Percentiles rank a stretch among this genome's conserved stretches.
Conservation (phyloP, 2,888 invertebrate species). For the Drosophila anomalata region DNA sequence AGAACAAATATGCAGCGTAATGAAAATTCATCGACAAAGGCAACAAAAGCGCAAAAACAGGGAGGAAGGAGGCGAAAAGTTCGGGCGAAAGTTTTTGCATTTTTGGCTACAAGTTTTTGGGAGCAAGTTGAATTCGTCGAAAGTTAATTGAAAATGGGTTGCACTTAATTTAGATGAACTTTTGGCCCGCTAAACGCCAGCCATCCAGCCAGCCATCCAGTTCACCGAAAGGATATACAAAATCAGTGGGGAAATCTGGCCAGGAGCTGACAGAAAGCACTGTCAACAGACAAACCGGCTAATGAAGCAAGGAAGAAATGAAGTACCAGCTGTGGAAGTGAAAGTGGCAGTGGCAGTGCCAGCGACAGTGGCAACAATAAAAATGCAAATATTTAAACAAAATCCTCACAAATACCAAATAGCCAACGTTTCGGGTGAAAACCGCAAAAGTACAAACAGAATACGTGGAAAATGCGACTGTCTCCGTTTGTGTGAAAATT, state of each 20-base stretch:
- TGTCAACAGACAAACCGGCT: conserved; percentile 53
- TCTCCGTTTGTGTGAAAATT: conserved; percentile 73
- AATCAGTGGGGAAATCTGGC: conserved; percentile 4
- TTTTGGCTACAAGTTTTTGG: conserved; percentile 57
- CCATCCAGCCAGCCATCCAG: conserved; percentile 26
- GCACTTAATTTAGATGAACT: conserved; percentile 67
- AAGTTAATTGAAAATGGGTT: conserved; percentile 72
- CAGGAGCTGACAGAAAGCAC: conserved; percentile 18
- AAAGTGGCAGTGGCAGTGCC: neutral
- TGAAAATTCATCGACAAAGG: conserved; percentile 70
- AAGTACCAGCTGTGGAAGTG: conserved; percentile 1
- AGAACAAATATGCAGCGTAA: conserved; percentile 71
- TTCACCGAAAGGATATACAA: conserved; percentile 1
- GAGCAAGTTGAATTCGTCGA: conserved; percentile 53
- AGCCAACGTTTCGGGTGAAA: conserved; percentile 25
- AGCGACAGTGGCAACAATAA: conserved; percentile 50
- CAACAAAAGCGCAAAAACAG: conserved; percentile 21
- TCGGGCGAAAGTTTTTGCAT: conserved; percentile 52
- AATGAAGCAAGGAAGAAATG: conserved; percentile 58
- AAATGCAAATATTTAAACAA: conserved; percentile 74
- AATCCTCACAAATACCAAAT: conserved; percentile 49
- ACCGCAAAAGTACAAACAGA: conserved; percentile 67
- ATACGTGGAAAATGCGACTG: conserved; percentile 51
- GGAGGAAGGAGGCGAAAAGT: conserved; percentile 23
- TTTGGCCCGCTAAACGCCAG: conserved; percentile 55